phyloP scores from a whole-genome alignment of 2,888 invertebrate genomes.

The Notodonta dromedarius region DNA sequence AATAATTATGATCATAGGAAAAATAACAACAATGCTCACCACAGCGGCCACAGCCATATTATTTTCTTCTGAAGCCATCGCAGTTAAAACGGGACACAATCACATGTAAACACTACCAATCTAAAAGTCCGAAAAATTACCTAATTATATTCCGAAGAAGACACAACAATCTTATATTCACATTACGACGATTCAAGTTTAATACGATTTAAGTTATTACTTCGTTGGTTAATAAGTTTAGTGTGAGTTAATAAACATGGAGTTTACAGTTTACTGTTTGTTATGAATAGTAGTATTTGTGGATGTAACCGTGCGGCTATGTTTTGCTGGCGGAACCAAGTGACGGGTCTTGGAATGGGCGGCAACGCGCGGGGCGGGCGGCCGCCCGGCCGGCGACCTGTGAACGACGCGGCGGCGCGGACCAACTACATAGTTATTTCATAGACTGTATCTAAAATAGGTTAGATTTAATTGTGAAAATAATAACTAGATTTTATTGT shows the following conservation, averaged over 20 bases:
- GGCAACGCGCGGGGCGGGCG: constrained; percentile 59
- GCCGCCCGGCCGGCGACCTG: constrained; percentile 76
- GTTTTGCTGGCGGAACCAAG: constrained; percentile 80
- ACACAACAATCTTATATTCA: not conserved
- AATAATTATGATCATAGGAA: too few species aligned
- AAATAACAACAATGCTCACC: constrained; percentile 47
- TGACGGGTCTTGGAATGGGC: constrained; percentile 67
- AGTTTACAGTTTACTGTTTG: constrained; percentile 30
- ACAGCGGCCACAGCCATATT: constrained; percentile 62
- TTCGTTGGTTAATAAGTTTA: not conserved
- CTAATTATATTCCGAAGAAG: not conserved
- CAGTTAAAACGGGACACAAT: constrained; percentile 31
- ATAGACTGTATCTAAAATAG: too few species aligned
- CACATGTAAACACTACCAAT: constrained; percentile 31
- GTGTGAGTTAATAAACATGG: not conserved
- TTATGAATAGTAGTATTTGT: constrained; percentile 52
- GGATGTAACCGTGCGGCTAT: constrained; percentile 80
- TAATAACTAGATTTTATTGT: too few species aligned
- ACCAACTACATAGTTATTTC: constrained; percentile 12
- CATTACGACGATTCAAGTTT: not conserved
- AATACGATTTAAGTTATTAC: not conserved
- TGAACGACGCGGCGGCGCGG: constrained; percentile 45
- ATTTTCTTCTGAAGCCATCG: constrained; percentile 68
- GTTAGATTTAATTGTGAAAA: too few species aligned
- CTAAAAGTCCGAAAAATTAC: constrained; percentile 12